phyloP scores from a whole-genome alignment of 2,888 invertebrate species.

The Lasioglossum pauxillum region DNA sequence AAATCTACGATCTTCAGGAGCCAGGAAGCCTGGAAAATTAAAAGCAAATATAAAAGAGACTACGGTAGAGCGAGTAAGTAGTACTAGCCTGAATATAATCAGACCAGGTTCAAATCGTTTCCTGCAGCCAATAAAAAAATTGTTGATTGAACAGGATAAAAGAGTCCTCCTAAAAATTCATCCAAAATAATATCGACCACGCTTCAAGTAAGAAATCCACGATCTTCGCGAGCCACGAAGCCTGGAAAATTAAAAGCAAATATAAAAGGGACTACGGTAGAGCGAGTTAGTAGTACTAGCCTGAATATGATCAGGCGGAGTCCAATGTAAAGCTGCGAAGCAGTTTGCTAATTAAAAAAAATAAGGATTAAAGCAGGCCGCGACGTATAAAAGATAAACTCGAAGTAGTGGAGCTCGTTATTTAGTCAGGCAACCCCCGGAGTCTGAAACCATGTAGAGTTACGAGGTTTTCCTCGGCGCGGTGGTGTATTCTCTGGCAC shows the following conservation, averaged over 20 bases:
- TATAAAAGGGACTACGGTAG: neutral
- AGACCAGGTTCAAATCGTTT: neutral
- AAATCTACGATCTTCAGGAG: neutral
- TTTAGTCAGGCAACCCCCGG: neutral
- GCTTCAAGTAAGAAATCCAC: neutral
- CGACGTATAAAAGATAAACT: neutral
- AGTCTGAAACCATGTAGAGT: conserved; percentile 1
- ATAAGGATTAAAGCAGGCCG: neutral
- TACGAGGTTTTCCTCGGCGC: neutral
- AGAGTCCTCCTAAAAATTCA: neutral
- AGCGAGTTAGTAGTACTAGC: neutral
- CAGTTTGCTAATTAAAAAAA: conserved; percentile 1
- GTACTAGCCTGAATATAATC: neutral
- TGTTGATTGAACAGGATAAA: neutral
- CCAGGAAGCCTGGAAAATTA: neutral
- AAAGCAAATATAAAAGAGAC: neutral
- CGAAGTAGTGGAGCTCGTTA: neutral
- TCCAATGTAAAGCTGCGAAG: neutral
- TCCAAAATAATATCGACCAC: neutral
- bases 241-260: neutral
- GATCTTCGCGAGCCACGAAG: neutral
- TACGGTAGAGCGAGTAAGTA: too few species aligned
- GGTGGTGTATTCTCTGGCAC: neutral
- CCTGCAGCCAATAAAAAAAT: neutral
- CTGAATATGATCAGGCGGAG: neutral